Conservation (phyloP, 2,888 invertebrate species). For the Schizaphis graminum region DNA sequence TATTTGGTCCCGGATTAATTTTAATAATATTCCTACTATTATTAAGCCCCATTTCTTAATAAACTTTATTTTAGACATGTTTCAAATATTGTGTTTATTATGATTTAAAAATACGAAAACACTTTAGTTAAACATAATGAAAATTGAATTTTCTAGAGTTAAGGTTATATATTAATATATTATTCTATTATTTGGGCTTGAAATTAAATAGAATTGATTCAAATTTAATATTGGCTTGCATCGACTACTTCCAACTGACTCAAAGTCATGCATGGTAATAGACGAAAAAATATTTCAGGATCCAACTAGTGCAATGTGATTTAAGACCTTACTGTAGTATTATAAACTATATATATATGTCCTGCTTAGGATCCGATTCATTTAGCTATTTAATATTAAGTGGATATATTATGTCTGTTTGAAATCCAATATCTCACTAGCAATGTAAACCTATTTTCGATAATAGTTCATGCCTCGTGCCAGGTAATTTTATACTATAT, state of each 20-base stretch:
- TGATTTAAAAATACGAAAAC: not conserved
- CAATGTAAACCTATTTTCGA: not conserved
- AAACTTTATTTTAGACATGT: not conserved
- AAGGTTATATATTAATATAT: not conserved
- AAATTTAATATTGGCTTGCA: too few relatives aligned
- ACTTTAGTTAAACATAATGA: not conserved
- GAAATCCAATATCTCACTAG: not conserved
- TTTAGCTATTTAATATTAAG: not conserved
- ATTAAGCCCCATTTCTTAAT: not conserved
- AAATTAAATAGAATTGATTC: not conserved
- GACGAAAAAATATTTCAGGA: too few relatives aligned
- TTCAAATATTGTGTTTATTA: not conserved
- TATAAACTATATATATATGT: too few relatives aligned
- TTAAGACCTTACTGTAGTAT: too few relatives aligned
- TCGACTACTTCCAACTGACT: too few relatives aligned
- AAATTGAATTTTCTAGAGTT: not conserved
- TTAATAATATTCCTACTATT: too few relatives aligned
- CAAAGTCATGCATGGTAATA: too few relatives aligned
- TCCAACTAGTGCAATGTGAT: too few relatives aligned
- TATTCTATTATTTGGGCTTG: not conserved
- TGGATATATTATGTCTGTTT: not conserved
- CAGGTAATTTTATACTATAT: constrained; percentile 24
- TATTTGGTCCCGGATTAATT: too few relatives aligned
- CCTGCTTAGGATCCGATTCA: too few relatives aligned
- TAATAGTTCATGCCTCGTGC: not conserved